Conservation (phyloP, 2,888 invertebrate species). For the Lobophora halterata region DNA sequence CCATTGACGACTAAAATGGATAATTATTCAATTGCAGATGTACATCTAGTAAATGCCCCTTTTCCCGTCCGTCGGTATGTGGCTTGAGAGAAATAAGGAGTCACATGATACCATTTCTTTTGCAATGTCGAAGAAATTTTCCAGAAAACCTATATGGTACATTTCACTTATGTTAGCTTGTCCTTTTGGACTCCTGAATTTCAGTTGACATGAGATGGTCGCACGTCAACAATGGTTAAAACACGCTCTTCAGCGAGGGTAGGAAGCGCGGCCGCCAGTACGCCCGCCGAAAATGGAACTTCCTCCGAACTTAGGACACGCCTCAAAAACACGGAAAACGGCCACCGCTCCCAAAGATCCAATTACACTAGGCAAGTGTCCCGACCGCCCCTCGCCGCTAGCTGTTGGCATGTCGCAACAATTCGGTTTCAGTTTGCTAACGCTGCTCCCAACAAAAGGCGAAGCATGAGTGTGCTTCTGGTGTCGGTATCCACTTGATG, state of each 20-base stretch:
- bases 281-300: constrained; percentile 69
- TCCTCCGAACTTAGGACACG: constrained; percentile 70
- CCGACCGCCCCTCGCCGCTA: constrained; percentile 87
- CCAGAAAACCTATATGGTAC: constrained; percentile 60
- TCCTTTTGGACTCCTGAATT: constrained; percentile 76
- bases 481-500: constrained; percentile 20
- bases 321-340: constrained; percentile 68
- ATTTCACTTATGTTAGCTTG: constrained; percentile 62
- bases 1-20: constrained; percentile 75
- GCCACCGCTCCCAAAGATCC: constrained; percentile 67
- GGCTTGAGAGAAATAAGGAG: constrained; percentile 76
- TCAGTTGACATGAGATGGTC: constrained; percentile 79
- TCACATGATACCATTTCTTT: constrained; percentile 41
- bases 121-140: constrained; percentile 68
- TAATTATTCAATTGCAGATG: constrained; percentile 79
- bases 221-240: constrained; percentile 80
- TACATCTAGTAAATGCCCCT: constrained; percentile 51
- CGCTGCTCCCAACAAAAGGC: constrained; percentile 11
- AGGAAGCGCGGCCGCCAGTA: constrained; percentile 66
- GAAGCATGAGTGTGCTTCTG: constrained; percentile 22
- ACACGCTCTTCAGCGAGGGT: constrained; percentile 79
- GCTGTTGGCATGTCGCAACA: constrained; percentile 70
- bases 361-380: constrained; percentile 72
- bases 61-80: constrained; percentile 52
- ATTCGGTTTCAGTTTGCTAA: constrained; percentile 15